Conservation (phyloP, 2,113 vertebrate genomes). For the Trichomycterus rosablanca region DNA sequence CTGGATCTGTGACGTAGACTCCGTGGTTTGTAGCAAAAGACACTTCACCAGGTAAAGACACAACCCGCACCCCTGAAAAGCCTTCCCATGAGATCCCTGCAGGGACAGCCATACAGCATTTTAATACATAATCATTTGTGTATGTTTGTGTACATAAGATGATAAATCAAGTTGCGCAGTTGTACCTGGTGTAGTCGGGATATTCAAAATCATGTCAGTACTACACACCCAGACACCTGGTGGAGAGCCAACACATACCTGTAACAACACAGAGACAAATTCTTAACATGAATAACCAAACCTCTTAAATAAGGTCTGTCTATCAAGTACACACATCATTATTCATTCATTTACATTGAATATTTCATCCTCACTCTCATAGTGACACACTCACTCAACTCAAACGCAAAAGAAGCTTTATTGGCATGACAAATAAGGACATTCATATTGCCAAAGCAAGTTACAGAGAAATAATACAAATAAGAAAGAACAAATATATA, state of each 20-base stretch:
- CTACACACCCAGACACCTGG: slow-evolving; percentile 94
- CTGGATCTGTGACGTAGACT: slow-evolving; percentile 72
- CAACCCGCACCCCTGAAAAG: slow-evolving; percentile 78
- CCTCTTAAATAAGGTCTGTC: no score
- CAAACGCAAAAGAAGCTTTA: no score
- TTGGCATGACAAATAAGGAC: no score
- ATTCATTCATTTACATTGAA: no score
- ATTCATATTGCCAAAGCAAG: no score
- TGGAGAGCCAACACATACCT: slow-evolving; percentile 85
- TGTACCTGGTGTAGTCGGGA: slow-evolving; percentile 74
- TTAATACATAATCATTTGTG: not conserved
- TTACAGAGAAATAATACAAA: no score
- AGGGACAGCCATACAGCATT: not conserved
- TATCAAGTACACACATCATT: no score
- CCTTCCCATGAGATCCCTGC: slow-evolving; percentile 76
- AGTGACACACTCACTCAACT: no score
- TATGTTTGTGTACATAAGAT: not conserved
- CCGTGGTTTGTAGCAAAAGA: slow-evolving; percentile 81
- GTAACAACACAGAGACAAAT: not conserved
- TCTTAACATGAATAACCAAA: no score
- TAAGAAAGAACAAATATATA: no score
- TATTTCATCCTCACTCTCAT: no score
- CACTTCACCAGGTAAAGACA: slow-evolving; percentile 76
- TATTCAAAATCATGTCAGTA: slow-evolving; percentile 82
- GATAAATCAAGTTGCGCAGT: not conserved